These are phyloP conservation scores for Antheraea pernyi DNA, from an alignment of 1,140 invertebrate species.

Conservation along the genomic window DNA sequence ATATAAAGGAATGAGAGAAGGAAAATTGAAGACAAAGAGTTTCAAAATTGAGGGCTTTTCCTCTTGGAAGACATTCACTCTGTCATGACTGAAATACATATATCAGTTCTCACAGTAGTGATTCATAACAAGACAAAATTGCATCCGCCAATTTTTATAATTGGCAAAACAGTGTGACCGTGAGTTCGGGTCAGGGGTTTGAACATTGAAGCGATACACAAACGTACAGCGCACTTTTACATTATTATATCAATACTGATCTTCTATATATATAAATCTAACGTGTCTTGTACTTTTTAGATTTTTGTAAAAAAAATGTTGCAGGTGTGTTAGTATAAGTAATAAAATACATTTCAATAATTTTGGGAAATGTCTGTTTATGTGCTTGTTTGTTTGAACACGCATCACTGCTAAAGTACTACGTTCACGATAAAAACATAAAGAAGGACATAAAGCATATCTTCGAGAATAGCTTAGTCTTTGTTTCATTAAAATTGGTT, in stretches of 20 bases:
- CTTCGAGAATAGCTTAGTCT: no score
- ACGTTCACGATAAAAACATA: no score
- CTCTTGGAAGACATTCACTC: neutral
- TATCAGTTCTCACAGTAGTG: neutral
- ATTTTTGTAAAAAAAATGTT: no score
- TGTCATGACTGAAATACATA: neutral
- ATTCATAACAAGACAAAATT: neutral
- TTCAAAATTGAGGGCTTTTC: neutral
- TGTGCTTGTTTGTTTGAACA: no score
- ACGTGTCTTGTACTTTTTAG: no score
- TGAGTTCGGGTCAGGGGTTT: neutral
- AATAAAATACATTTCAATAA: no score
- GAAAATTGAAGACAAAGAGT: neutral
- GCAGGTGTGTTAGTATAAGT: no score
- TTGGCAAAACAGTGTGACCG: neutral
- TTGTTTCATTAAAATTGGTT: no score
- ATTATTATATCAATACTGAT: neutral
- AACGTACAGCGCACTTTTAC: neutral
- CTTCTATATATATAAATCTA: no score
- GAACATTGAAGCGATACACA: neutral
- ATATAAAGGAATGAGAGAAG: neutral
- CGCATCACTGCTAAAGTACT: no score
- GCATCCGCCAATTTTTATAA: conserved; percentile 7
- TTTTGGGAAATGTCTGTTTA: no score
- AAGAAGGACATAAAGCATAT: no score